A percentile compares a stretch with the other conserved stretches of the same genome.
phyloP scores from a whole-genome alignment of 2,797 vertebrate genomes.

The Xenops minutus region DNA sequence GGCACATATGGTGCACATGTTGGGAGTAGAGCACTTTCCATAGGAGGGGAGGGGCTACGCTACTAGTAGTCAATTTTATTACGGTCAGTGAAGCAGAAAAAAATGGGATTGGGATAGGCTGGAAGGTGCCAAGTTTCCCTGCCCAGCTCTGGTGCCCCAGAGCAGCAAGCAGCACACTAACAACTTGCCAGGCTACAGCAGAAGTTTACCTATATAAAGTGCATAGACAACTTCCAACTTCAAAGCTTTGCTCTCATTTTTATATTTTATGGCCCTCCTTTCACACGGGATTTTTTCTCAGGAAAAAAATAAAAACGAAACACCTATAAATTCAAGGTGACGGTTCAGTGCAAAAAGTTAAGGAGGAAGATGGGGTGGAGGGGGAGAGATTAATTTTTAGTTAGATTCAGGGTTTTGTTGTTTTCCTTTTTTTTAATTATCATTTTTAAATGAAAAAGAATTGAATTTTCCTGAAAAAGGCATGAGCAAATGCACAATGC shows the following conservation, averaged over 20 bases:
- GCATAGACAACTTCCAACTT: neutral
- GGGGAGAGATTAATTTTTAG: neutral
- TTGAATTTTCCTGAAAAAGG: neutral
- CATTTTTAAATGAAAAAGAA: neutral
- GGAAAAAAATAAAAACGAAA: no score
- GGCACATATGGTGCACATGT: conserved; percentile 7
- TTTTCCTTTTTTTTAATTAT: neutral
- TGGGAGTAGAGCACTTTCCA: neutral
- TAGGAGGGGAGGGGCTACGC: neutral
- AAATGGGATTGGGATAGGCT: neutral
- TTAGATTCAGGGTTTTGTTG: neutral
- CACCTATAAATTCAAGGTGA: neutral
- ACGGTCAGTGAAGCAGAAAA: neutral
- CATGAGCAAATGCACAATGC: neutral
- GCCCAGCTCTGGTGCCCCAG: neutral
- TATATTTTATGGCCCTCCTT: neutral
- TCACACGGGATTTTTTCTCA: neutral
- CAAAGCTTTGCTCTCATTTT: neutral
- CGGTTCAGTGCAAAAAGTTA: neutral
- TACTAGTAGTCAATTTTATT: neutral
- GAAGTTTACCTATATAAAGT: neutral
- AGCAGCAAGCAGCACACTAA: neutral
- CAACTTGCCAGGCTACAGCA: neutral
- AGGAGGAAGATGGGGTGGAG: neutral
- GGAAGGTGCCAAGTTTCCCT: neutral